Conservation (phyloP, 2,113 vertebrate species). For the Mus spicilegus region DNA sequence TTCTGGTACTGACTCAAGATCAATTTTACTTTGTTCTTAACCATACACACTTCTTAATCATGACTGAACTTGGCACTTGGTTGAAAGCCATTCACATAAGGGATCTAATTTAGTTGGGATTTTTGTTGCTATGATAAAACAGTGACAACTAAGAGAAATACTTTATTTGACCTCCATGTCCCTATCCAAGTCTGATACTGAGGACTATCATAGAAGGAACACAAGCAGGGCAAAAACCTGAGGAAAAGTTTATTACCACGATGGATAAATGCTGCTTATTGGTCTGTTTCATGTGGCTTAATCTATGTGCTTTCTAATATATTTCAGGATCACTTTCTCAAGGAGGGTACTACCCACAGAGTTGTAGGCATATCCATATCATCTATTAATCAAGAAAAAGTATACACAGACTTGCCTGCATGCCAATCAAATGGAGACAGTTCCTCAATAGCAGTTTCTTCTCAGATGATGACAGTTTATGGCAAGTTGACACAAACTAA, state of each 20-base stretch:
- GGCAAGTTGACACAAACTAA: neutral
- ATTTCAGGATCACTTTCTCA: no score
- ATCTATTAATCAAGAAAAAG: neutral
- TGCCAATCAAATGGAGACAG: neutral
- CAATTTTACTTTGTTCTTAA: neutral
- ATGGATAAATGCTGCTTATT: neutral
- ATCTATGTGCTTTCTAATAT: neutral
- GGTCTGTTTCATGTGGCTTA: neutral
- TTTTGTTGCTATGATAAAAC: neutral
- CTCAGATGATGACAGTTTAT: neutral
- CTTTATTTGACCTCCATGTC: neutral
- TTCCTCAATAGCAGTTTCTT: neutral
- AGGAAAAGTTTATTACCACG: neutral
- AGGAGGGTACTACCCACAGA: neutral
- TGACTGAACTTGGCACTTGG: neutral
- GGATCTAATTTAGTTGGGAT: neutral
- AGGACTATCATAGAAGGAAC: neutral
- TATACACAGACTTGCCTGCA: neutral
- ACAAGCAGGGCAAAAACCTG: neutral
- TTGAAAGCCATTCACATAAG: neutral
- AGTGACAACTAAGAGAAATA: neutral
- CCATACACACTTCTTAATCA: neutral
- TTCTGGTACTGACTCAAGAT: constrained; percentile 30
- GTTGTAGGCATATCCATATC: neutral
- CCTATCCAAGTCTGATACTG: neutral